These are phyloP conservation scores for Montipora foliosa DNA, from an alignment of 64 coral and sea anemone genomes.

Conservation along the genomic window DNA sequence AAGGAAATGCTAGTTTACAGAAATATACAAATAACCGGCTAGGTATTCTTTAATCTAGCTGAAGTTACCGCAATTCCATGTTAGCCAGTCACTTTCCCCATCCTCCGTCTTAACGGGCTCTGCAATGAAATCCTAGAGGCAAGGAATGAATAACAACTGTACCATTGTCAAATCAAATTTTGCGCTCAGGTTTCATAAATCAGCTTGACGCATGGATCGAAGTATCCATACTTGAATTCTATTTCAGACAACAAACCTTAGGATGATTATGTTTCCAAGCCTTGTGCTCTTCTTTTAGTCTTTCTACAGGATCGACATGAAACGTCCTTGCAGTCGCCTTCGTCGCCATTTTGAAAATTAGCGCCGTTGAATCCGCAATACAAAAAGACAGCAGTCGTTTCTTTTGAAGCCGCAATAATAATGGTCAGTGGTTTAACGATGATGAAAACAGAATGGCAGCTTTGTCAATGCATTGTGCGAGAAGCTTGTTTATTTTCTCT, in stretches of 20 bases:
- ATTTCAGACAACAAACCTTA: slow-evolving; percentile 22
- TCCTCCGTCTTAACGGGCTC: slow-evolving; percentile 54
- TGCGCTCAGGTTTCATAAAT: too few relatives aligned
- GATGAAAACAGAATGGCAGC: slow-evolving; percentile 70
- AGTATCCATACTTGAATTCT: background rate
- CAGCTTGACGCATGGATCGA: too few relatives aligned
- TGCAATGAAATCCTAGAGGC: slow-evolving; percentile 73
- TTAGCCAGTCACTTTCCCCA: slow-evolving; percentile 69
- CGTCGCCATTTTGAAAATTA: slow-evolving; percentile 43
- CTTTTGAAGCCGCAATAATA: slow-evolving; percentile 14
- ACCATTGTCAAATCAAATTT: too few relatives aligned
- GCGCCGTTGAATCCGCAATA: slow-evolving; percentile 12
- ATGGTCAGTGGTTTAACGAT: slow-evolving; percentile 53
- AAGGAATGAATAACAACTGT: background rate
- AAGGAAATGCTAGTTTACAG: too few relatives aligned
- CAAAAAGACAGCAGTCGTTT: slow-evolving; percentile 19
- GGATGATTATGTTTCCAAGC: slow-evolving; percentile 88
- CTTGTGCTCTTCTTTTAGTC: slow-evolving; percentile 82
- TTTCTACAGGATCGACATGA: slow-evolving; percentile 78
- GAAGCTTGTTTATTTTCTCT: slow-evolving; percentile 72
- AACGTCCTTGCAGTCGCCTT: slow-evolving; percentile 25
- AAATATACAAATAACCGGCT: too few relatives aligned
- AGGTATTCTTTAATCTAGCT: too few relatives aligned
- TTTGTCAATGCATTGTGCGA: slow-evolving; percentile 38
- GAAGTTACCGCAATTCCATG: slow-evolving; percentile 79